phyloP scores from a whole-genome alignment of 2,113 vertebrate genomes.

The Tiliqua scincoides region DNA sequence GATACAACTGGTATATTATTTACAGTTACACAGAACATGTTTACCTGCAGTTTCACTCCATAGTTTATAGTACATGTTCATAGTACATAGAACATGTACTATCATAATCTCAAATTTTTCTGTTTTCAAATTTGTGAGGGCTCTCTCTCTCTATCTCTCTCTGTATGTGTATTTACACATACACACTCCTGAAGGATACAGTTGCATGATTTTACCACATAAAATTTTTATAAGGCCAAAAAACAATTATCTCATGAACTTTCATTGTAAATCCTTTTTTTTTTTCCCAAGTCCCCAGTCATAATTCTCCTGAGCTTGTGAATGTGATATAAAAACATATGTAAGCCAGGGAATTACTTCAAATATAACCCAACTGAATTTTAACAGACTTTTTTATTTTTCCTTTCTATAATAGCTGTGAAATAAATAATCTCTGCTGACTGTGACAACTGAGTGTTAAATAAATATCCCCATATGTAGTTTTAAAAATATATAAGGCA shows the following conservation, averaged over 20 bases:
- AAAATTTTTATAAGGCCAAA: neutral
- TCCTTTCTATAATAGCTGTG: neutral
- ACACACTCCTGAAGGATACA: neutral
- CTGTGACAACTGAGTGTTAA: neutral
- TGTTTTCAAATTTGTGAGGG: neutral
- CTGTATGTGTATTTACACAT: too few species aligned
- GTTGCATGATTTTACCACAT: neutral
- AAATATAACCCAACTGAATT: neutral
- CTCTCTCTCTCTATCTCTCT: too few species aligned
- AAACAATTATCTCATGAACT: neutral
- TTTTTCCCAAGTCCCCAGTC: neutral
- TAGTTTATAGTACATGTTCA: too few species aligned
- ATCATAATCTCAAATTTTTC: neutral
- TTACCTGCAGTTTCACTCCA: neutral
- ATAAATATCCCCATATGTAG: neutral
- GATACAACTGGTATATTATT: neutral
- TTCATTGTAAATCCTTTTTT: neutral
- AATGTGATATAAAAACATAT: neutral
- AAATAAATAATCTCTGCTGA: constrained; percentile 7
- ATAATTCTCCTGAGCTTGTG: neutral
- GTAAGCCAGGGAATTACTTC: neutral
- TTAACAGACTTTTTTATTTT: neutral
- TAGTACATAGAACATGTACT: too few species aligned
- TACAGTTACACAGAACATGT: neutral
- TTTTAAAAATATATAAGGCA: constrained; percentile 19